Conservation (phyloP, 1,140 invertebrate species). For the Tachypleus tridentatus region DNA sequence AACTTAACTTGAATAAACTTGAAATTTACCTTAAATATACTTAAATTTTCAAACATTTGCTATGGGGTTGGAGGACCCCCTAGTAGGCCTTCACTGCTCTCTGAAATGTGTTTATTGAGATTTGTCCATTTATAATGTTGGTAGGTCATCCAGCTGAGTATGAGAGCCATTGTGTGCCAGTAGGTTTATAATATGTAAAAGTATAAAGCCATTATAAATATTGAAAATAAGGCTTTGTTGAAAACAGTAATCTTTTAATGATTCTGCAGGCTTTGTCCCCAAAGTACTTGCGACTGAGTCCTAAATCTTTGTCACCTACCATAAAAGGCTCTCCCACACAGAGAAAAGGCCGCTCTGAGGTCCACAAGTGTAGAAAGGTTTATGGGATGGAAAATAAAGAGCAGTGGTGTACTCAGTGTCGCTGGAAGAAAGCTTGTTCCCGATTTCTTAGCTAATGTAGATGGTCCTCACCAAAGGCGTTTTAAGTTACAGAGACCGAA, state of each 20-base stretch:
- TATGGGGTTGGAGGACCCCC: no score
- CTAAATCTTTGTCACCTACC: constrained; percentile 22
- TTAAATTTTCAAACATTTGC: no score
- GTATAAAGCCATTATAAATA: constrained; percentile 19
- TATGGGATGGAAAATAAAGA: constrained; percentile 96
- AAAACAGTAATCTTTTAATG: no score
- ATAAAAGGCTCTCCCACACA: constrained; percentile 11
- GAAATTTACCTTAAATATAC: no score
- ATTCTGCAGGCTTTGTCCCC: constrained; percentile 41
- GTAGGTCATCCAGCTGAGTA: no score
- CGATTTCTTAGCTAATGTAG: constrained; percentile 63
- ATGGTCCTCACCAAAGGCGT: no score
- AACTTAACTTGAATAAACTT: no score
- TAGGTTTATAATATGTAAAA: background rate
- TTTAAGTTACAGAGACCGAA: no score
- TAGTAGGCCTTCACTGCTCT: no score
- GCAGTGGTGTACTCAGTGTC: constrained; percentile 98
- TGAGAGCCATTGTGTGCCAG: background rate
- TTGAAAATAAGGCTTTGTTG: constrained; percentile 9
- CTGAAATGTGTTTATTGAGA: no score
- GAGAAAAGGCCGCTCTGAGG: constrained; percentile 14
- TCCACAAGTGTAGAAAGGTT: constrained; percentile 39
- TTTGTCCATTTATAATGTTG: no score
- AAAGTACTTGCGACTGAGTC: constrained; percentile 48
- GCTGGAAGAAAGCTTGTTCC: constrained; percentile 97